Evolutionary conservation across 2,888 invertebrate genomes (phyloP), one percentile per base, ranked within the genome.

Genomic region (Synergus laeviventris): DNA sequence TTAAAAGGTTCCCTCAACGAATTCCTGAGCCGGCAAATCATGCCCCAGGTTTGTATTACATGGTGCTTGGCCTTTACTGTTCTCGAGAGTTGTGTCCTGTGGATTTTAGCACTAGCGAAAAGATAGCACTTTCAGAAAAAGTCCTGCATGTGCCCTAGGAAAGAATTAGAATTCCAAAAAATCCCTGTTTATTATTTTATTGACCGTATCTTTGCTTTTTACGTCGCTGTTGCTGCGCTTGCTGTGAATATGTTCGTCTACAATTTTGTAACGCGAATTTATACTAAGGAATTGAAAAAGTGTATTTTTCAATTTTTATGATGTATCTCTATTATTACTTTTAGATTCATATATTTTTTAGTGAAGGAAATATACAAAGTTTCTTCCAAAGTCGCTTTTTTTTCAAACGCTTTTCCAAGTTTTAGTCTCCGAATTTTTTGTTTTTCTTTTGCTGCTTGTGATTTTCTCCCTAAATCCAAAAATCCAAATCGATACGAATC

Each of bases 1-100:
- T 76, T 90, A 7, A 90, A 90, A 83, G 89, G 87, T 75, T 88
- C 88, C 1, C 81, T 91, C 59, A 89, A 85, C 83, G 87, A 90
- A 79, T 88, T 90, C 78, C 82, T 90, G n/a, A 83, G 82, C 8
- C 86, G 83, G 75, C 89, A 88, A 84, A 81, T 87, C 56, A 84
- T 84, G 75, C 84, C 87, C 66, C 88, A 89, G 88, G 90, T 90
- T 79, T 86, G 89, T 87, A 86, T 87, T 80, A 78, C 80, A 84
- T 87, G 86, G 85, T 85, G 85, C 81, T 83, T 86, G 76, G 83
- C 81, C 78, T 75, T 85, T 54, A 79, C 86, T 83, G 78, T 84
- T 73, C 74, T 85, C 70, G 84, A 87, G 73, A 84, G 81, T 75
- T 75, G 83, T 64, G 77, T 81, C 11, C 73, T 83, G 77, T 86